Base-by-base conservation (phyloP, 2,888 invertebrate species). In the Eupithecia dodoneata region DNA sequence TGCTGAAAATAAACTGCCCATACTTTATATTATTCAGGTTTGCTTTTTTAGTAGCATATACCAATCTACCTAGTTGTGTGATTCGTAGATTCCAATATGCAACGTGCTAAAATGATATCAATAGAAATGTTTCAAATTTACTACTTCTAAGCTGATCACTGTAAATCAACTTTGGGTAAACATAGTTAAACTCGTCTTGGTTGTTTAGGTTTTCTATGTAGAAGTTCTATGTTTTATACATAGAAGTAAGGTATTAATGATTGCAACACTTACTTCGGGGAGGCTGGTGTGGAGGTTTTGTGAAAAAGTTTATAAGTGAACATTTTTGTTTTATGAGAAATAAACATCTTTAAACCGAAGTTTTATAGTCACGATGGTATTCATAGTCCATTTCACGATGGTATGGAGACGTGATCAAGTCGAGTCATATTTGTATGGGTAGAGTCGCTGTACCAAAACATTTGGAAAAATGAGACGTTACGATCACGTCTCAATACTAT, bases 31-130 rank as follows among this genome's bases (percentile, higher is more conserved):
- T 30, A 30, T 30, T 30, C 30, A 30, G 85, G 88, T 87, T 83
- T 83, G 86, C 18, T 83, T 87, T 87, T 89, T 83, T 85, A 77
- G 79, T 82, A 77, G 79, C 5, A 52, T 52, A 52, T 52, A 52
- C 15, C 13, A 4, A 52, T 5, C n/a, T 52, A 52, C n/a, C 6
- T 65, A 65, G 65, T 41, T 65, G 65, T 41, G 41, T 13, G 41
- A 41, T 41, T 65, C 5, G 12, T 65, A 30, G 13, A n/a, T 10
- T 67, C n/a, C 9, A 15, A 15, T 9, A 9, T 44, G 90, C 30
- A 1, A 93, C 93, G 91, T 93, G 92, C 92, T 92, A 89, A 89
- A 88, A 87, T 59, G 87, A 87, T 86, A 87, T 82, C 88, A 86
- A 83, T 85, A 87, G 87, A 91, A 15, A 3, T 15, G 7, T 67